Base-by-base conservation (phyloP, 2,888 invertebrate species). In the Trichogramma evanescens region DNA sequence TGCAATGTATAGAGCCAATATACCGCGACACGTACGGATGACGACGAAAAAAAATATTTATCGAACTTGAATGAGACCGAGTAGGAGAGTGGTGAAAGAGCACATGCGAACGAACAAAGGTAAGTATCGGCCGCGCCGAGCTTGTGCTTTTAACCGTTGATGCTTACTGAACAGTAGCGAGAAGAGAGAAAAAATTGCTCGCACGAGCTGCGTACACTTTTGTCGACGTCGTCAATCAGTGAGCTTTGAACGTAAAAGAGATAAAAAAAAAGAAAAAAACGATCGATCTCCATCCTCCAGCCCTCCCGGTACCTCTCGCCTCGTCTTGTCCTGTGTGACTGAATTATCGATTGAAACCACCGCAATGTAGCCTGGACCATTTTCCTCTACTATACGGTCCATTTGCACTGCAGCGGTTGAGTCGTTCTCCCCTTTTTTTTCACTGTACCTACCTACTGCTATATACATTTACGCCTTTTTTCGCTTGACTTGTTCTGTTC, bases 271-370 rank as follows among this genome's bases (percentile, higher is more conserved):
- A 9, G 39, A 8, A n/a, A 8, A n/a, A 3, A 51, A 26, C 50
- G n/a, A 60, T 60, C 63, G 59, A 63, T 63, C 26, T 26, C 26
- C 26, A 26, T 26, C 26, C 26, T 26, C 26, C 26, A 26, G 26
- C 26, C 26, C 26, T 26, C 26, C 26, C 26, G 26, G 26, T 26
- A 26, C 26, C 26, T 26, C 26, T 26, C 26, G 26, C 26, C 26
- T 26, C 26, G 26, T 26, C 26, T 26, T 50, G 59, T 54, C 54
- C 57, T 56, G 9, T 45, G 48, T 53, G 59, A 26, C 26, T 26
- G 26, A 26, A 65, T 63, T 63, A 56, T 59, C 59, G 63, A 63
- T 59, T 61, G 61, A 26, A 26, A 26, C 26, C 26, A 26, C 26
- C 26, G 26, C 50, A 10, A 42, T 50, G 51, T 55, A 44, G n/a